phyloP scores from a whole-genome alignment of 2,888 invertebrate species.

The Chymomyza caudatula region DNA sequence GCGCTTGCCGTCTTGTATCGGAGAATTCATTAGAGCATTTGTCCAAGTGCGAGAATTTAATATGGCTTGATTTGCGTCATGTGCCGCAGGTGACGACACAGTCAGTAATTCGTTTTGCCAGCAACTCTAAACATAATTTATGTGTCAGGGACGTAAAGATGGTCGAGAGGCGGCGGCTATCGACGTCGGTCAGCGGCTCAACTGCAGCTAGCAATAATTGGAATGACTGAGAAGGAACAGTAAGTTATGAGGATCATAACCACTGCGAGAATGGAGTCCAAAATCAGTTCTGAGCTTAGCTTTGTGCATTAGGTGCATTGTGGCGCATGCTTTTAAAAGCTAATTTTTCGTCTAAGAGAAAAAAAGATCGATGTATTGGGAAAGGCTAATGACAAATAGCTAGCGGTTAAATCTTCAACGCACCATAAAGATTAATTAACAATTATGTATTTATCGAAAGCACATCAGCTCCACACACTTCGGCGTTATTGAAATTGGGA shows the following conservation, averaged over 20 bases:
- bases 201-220: conserved; percentile 39
- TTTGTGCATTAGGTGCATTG: neutral
- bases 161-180: conserved; percentile 79
- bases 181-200: conserved; percentile 17
- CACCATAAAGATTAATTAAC: neutral
- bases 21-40: conserved; percentile 90
- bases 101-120: conserved; percentile 90
- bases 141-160: conserved; percentile 89
- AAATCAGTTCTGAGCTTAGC: neutral
- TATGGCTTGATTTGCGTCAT: conserved; percentile 87
- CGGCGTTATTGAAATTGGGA: neutral
- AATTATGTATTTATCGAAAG: conserved; percentile 9
- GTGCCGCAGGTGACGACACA: conserved; percentile 89
- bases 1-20: conserved; percentile 89
- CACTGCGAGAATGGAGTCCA: conserved; percentile 5
- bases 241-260: neutral
- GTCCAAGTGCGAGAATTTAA: conserved; percentile 85
- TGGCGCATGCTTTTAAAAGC: too few species aligned
- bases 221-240: conserved; percentile 54
- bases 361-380: too few species aligned
- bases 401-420: neutral
- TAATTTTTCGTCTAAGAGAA: too few species aligned
- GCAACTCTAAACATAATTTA: conserved; percentile 87
- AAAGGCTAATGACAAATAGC: neutral
- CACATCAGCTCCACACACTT: conserved; percentile 11